A percentile compares a stretch with the other conserved stretches of the same genome.
phyloP scores from a whole-genome alignment of 2,888 invertebrate species.

The Drosophila parthenogenetica region DNA sequence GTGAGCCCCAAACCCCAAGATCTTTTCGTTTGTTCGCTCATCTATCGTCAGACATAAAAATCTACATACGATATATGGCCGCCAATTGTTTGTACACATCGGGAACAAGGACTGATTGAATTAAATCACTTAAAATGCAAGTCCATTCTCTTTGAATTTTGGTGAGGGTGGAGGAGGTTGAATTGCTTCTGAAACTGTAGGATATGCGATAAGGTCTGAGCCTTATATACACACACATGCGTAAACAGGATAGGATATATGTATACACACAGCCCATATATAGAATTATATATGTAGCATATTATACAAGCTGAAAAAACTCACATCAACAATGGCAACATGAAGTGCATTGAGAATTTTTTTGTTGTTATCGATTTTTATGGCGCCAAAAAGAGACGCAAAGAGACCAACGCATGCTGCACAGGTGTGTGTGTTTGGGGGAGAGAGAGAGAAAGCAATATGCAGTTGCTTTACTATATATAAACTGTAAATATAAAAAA shows the following conservation, averaged over 20 bases:
- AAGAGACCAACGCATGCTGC: slow-evolving; percentile 22
- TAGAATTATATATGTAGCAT: slow-evolving; percentile 19
- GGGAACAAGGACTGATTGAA: slow-evolving; percentile 53
- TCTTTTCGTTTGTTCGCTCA: not conserved
- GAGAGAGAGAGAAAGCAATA: slow-evolving; percentile 7
- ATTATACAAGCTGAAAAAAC: slow-evolving; percentile 31
- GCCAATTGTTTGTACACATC: slow-evolving; percentile 26
- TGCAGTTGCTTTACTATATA: slow-evolving; percentile 33
- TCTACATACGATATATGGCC: not conserved
- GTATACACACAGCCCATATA: slow-evolving; percentile 4
- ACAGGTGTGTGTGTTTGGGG: slow-evolving; percentile 8
- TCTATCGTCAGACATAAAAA: slow-evolving; percentile 22
- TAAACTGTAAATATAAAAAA: slow-evolving; percentile 72
- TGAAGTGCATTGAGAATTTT: slow-evolving; percentile 63
- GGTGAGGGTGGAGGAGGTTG: slow-evolving; percentile 9
- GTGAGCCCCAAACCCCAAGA: slow-evolving; percentile 1
- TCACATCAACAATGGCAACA: slow-evolving; percentile 60
- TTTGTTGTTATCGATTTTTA: slow-evolving; percentile 72
- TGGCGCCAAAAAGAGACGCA: slow-evolving; percentile 23
- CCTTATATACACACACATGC: slow-evolving; percentile 35
- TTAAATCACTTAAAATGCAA: slow-evolving; percentile 64
- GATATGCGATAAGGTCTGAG: slow-evolving; percentile 43
- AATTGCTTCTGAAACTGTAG: slow-evolving; percentile 27
- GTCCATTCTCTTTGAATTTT: slow-evolving; percentile 46
- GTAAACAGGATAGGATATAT: slow-evolving; percentile 7